Evolutionary conservation across 1,140 invertebrate genomes (phyloP), one percentile per base, ranked within the genome.

Genomic region (Brachionus angularis): DNA sequence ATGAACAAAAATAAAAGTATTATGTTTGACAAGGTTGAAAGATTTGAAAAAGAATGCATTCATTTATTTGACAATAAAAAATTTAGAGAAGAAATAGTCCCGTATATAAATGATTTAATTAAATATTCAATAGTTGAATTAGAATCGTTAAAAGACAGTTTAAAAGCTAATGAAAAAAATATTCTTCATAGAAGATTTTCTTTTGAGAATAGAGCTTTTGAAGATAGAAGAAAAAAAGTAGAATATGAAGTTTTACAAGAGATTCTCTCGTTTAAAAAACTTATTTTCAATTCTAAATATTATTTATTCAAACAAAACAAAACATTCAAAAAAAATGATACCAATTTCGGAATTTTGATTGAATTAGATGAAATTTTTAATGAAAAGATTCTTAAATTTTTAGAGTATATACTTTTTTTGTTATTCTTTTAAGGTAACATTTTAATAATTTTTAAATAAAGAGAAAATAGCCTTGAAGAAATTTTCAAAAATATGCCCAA

Each of bases 401-500:
- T 58, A 12, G 33, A 58, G 53, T 58, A 58, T 23, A 12, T 31
- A 55, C 29, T 16, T 55, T 31, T 34, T 34, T 8, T 3, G 14
- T 55, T 55, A 33, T 55, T 33, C 33, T n/a, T 29, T 5, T 12
- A 29, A 34, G n/a, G n/a, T n/a, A n/a, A n/a, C n/a, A n/a, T n/a
- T 33, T 18, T 55, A 55, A 16, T 4, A 14, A 34, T 16, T 33
- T 33, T 55, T 36, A 18, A 7, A 16, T 14, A 53, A 58, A 58
- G 53, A 58, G 53, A 58, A 12, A 23, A 31, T 18, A 12, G 10
- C 3, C 1, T 58, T 36, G 53, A 58, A 23, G 53, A 58, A n/a
- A 39, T 58, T 42, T 31, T n/a, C 8, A 58, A 58, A 58, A 36
- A 58, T 18, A 58, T 58, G 53, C 53, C 33, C 23, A 58, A 58